A percentile compares a stretch with the other conserved stretches of the same genome.
phyloP scores from a whole-genome alignment of 2,888 invertebrate genomes.

The Ophion obscuratus region DNA sequence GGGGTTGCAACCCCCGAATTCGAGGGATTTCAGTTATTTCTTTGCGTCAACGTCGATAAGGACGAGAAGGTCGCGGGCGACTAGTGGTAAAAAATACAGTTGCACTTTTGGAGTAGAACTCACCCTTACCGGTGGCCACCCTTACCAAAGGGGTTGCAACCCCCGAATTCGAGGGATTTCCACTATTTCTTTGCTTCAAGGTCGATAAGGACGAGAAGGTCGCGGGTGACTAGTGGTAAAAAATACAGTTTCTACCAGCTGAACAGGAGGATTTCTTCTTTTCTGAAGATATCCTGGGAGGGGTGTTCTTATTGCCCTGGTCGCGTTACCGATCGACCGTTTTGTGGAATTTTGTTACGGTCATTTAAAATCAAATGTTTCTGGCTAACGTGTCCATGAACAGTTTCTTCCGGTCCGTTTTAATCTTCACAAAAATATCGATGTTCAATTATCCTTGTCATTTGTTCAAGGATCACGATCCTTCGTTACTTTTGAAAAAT shows the following conservation, averaged over 20 bases:
- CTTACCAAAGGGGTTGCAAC: not conserved
- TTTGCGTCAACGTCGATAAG: not conserved
- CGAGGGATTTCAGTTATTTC: not conserved
- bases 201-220: constrained; percentile 7
- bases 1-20: not conserved
- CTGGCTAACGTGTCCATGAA: too few relatives aligned
- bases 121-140: constrained; percentile 17
- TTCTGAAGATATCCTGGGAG: not conserved
- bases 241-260: not conserved
- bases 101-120: not conserved
- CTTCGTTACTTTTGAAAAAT: not conserved
- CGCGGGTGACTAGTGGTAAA: not conserved
- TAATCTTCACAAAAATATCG: not conserved
- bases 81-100: too few relatives aligned
- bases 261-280: not conserved
- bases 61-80: not conserved
- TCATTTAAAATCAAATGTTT: too few relatives aligned
- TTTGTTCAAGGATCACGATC: not conserved
- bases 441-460: not conserved
- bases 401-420: not conserved
- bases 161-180: not conserved
- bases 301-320: not conserved
- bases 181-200: not conserved
- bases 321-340: not conserved
- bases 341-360: not conserved